phyloP scores from a whole-genome alignment of 2,113 vertebrate genomes.

The Dascyllus trimaculatus region DNA sequence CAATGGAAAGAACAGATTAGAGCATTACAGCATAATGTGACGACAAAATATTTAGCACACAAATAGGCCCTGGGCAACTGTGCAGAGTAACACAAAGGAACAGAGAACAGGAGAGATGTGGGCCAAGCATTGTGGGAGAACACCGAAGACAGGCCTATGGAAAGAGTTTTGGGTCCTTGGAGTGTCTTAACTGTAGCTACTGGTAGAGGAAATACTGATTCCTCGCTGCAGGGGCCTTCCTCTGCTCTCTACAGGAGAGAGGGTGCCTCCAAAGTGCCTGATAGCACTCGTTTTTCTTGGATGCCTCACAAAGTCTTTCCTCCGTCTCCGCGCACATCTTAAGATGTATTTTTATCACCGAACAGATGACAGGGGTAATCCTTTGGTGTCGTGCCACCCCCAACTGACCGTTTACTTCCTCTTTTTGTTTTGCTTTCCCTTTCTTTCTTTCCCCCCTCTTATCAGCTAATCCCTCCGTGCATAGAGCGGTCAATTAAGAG shows the following conservation, averaged over 20 bases:
- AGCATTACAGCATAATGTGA: slow-evolving; percentile 40
- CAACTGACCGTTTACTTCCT: slow-evolving; percentile 72
- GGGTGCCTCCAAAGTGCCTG: slow-evolving; percentile 69
- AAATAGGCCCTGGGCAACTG: slow-evolving; percentile 32
- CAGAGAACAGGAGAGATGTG: slow-evolving; percentile 8
- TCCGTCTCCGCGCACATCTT: slow-evolving; percentile 62
- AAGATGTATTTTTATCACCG: slow-evolving; percentile 77
- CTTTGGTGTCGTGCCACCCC: slow-evolving; percentile 69
- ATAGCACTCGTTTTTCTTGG: slow-evolving; percentile 80
- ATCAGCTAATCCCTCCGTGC: slow-evolving; percentile 64
- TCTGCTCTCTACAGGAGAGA: slow-evolving; percentile 65
- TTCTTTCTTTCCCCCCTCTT: slow-evolving; percentile 50
- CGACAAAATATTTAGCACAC: slow-evolving; percentile 43
- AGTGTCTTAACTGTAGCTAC: slow-evolving; percentile 58
- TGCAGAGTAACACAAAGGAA: slow-evolving; percentile 50
- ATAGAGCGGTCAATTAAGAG: slow-evolving; percentile 74
- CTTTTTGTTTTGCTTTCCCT: slow-evolving; percentile 69
- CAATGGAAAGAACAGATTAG: slow-evolving; percentile 66
- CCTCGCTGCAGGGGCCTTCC: slow-evolving; percentile 76
- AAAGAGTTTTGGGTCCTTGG: slow-evolving; percentile 42
- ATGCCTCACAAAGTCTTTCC: slow-evolving; percentile 73
- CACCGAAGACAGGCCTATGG: slow-evolving; percentile 8
- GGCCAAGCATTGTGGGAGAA: slow-evolving; percentile 40
- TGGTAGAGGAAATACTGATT: slow-evolving; percentile 71
- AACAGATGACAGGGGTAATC: slow-evolving; percentile 72